These are phyloP conservation scores for Circaetus cinerascens DNA, from an alignment of 2,113 vertebrate species.

Conservation along the genomic window DNA sequence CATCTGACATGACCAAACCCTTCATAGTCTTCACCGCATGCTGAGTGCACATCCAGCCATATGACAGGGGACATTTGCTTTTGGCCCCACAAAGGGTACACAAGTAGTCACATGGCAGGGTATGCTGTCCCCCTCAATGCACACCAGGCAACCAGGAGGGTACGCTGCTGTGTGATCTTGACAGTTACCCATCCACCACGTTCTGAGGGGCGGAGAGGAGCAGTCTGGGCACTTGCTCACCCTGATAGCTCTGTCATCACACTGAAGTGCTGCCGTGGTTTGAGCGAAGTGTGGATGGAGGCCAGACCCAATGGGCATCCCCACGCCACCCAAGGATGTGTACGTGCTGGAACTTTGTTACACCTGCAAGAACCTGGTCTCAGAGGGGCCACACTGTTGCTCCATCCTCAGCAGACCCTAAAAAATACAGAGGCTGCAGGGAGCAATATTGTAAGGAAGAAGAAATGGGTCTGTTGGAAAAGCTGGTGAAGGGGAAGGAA, in stretches of 20 bases:
- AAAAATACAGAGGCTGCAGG: not conserved
- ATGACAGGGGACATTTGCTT: not conserved
- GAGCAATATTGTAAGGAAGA: not conserved
- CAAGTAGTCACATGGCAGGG: too few species aligned
- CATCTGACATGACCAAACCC: not conserved
- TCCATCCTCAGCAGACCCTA: not conserved
- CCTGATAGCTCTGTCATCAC: not conserved
- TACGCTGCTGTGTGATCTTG: rapidly evolving
- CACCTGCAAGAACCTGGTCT: not conserved
- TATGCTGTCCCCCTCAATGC: rapidly evolving
- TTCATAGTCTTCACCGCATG: not conserved
- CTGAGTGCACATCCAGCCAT: not conserved
- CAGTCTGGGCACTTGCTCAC: not conserved
- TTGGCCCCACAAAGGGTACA: not conserved
- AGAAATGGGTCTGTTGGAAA: not conserved
- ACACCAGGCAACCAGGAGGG: not conserved
- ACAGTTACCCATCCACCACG: not conserved
- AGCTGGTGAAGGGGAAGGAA: not conserved
- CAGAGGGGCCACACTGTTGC: not conserved
- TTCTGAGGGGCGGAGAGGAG: not conserved
- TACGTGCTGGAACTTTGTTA: not conserved
- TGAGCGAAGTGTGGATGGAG: not conserved
- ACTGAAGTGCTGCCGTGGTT: not conserved
- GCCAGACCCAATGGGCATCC: too few species aligned
- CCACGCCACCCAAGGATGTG: not conserved